Percentiles rank a stretch among this genome's conserved stretches.
phyloP scores from a whole-genome alignment of 1,140 invertebrate genomes.

The Hestina assimilis region DNA sequence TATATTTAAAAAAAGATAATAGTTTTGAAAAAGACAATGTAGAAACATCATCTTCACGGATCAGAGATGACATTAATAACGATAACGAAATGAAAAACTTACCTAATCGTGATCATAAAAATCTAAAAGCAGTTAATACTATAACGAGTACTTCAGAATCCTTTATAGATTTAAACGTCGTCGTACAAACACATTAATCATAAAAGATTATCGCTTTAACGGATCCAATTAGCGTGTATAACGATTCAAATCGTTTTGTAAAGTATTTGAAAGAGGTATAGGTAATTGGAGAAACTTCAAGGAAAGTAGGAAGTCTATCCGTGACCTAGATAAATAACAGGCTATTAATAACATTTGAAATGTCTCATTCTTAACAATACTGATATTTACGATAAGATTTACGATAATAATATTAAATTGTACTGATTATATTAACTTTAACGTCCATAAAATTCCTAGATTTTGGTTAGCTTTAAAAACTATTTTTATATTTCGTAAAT shows the following conservation, averaged over 20 bases:
- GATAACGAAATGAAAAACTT: too few relatives aligned
- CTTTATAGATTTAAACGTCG: constrained; percentile 25
- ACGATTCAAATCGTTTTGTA: constrained; percentile 33
- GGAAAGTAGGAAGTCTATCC: constrained; percentile 30
- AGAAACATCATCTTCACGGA: too few relatives aligned
- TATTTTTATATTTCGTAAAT: too few relatives aligned
- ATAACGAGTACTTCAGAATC: constrained; percentile 24
- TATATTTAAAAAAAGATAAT: not conserved
- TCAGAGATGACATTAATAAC: too few relatives aligned
- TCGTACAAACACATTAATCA: constrained; percentile 50
- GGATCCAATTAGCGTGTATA: constrained; percentile 34
- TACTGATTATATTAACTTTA: too few relatives aligned
- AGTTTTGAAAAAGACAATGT: too few relatives aligned
- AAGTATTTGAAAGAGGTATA: constrained; percentile 28
- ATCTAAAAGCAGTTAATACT: constrained; percentile 19
- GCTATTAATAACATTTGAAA: constrained; percentile 6
- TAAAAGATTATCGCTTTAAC: constrained; percentile 36
- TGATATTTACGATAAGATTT: not conserved
- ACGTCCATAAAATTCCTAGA: too few relatives aligned
- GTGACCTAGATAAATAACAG: constrained; percentile 21
- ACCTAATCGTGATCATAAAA: constrained; percentile 21
- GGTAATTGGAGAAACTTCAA: constrained; percentile 23
- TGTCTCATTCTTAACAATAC: not conserved
- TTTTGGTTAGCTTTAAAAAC: too few relatives aligned
- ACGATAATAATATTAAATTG: too few relatives aligned